Evolutionary conservation across 2,113 vertebrate species (phyloP).

Genomic region (Pseudorectes ferrugineus): DNA sequence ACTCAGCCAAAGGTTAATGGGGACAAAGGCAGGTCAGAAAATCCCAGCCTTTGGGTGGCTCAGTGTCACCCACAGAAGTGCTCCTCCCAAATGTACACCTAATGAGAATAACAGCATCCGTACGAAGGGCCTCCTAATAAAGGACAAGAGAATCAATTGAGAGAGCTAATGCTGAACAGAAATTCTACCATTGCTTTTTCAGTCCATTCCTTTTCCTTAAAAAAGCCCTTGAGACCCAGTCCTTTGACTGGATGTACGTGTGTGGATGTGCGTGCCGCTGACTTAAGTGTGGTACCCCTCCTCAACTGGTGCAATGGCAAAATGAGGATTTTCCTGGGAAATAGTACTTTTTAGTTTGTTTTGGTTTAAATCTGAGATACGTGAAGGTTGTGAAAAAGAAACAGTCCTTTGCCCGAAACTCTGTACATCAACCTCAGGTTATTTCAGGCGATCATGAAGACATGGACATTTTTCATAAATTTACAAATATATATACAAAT

Average conservation of each 20-base stretch:
- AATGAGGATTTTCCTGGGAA: background rate
- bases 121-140: background rate
- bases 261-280: background rate
- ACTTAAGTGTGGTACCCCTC: background rate
- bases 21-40: background rate
- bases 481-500: slow-evolving; percentile 62
- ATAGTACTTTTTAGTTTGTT: background rate
- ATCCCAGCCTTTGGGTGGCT: background rate
- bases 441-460: slow-evolving; percentile 43
- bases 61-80: background rate
- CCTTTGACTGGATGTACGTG: background rate
- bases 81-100: background rate
- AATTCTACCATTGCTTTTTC: background rate
- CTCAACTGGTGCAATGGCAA: background rate
- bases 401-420: slow-evolving; percentile 37
- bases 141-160: background rate
- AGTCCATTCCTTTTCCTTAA: background rate
- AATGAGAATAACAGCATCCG: background rate
- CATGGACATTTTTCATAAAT: slow-evolving; percentile 33
- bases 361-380: background rate
- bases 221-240: slow-evolving; percentile 32
- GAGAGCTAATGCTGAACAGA: background rate
- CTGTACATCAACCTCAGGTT: background rate
- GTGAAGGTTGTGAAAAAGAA: background rate
- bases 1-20: background rate